Conservation (phyloP, 2,888 invertebrate genomes). For the Neria commutata region DNA sequence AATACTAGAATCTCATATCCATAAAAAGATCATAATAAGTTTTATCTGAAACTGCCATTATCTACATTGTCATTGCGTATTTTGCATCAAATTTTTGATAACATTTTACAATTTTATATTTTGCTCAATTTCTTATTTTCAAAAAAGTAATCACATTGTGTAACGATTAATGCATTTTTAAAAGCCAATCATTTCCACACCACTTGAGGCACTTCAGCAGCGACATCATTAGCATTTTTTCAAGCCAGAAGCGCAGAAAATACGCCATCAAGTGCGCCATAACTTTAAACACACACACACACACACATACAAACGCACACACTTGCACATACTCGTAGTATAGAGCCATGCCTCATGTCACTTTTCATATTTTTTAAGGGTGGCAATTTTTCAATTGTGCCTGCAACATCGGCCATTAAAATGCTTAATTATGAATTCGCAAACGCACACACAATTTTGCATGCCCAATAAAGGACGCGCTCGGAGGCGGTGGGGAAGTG, state of each 20-base stretch:
- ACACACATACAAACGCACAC: constrained; percentile 10
- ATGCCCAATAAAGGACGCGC: constrained; percentile 33
- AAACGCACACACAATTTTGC: constrained; percentile 41
- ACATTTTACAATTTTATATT: no score
- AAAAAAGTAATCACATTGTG: not conserved
- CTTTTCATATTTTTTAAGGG: constrained; percentile 45
- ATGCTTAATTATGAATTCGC: constrained; percentile 58
- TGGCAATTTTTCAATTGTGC: constrained; percentile 51
- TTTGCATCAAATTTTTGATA: no score
- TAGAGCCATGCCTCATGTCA: no score
- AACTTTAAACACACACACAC: constrained; percentile 15
- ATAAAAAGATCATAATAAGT: no score
- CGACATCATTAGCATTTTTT: not conserved
- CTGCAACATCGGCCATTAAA: constrained; percentile 55
- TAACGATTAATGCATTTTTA: not conserved
- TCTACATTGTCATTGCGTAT: no score
- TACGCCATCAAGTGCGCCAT: not conserved
- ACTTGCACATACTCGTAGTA: not conserved
- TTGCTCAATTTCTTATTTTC: no score
- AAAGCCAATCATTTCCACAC: not conserved
- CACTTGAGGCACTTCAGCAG: not conserved
- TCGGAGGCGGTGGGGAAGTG: not conserved
- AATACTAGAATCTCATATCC: no score
- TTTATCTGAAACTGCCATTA: no score
- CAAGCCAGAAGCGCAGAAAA: not conserved